A percentile compares a stretch with the other conserved stretches of the same genome.
phyloP scores from a whole-genome alignment of 1,140 invertebrate genomes.

The Nebria ingens region DNA sequence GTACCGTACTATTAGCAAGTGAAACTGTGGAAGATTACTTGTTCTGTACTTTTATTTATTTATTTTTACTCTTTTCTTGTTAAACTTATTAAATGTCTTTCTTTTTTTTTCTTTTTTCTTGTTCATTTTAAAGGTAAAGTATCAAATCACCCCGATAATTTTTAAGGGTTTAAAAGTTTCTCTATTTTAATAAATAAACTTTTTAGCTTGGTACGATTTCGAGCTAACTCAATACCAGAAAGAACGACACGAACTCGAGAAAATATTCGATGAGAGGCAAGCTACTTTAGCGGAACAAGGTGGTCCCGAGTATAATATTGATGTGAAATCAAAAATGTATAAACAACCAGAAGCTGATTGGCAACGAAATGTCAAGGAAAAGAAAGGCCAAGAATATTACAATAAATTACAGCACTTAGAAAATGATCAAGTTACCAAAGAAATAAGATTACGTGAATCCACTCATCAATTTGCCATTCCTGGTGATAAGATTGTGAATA shows the following conservation, averaged over 20 bases:
- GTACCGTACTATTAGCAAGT: background rate
- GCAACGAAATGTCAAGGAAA: constrained; percentile 69
- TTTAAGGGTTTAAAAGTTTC: too few relatives aligned
- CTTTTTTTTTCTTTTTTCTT: too few relatives aligned
- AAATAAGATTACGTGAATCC: constrained; percentile 61
- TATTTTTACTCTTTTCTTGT: background rate
- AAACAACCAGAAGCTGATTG: constrained; percentile 72
- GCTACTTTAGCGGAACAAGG: constrained; percentile 52
- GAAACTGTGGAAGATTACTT: background rate
- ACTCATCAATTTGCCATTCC: constrained; percentile 75
- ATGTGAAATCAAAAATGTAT: constrained; percentile 47
- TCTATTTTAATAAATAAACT: constrained; percentile 13
- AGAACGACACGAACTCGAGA: constrained; percentile 73
- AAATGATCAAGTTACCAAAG: constrained; percentile 73
- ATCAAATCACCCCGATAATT: too few relatives aligned
- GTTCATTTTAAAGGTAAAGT: too few relatives aligned
- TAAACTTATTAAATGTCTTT: too few relatives aligned
- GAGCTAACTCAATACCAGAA: constrained; percentile 74
- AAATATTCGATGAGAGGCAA: constrained; percentile 75
- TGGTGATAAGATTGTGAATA: constrained; percentile 66
- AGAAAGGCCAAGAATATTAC: constrained; percentile 75
- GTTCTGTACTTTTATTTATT: background rate
- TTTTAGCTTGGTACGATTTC: constrained; percentile 84
- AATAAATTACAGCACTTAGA: constrained; percentile 72
- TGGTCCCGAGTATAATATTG: constrained; percentile 35